Percentiles rank a stretch among this genome's conserved stretches.
These are phyloP conservation scores for Choloepus didactylus DNA, from an alignment of 2,797 vertebrate species.

Conservation along the genomic window DNA sequence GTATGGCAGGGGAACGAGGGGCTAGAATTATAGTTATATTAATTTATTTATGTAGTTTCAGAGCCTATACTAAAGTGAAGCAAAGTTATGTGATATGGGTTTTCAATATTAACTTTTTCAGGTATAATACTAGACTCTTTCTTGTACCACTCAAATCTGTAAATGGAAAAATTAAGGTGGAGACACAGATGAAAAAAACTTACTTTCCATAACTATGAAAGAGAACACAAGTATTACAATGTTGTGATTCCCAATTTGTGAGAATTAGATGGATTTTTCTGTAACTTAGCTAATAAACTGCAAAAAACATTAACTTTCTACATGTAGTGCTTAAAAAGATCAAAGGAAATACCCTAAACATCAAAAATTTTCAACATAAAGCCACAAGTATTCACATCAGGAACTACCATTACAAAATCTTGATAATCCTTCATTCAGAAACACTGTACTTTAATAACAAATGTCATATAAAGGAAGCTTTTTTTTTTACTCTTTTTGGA, in stretches of 20 bases:
- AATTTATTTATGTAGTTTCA: conserved; percentile 5
- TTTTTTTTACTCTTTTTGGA: background rate
- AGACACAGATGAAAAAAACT: background rate
- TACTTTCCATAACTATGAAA: conserved; percentile 28
- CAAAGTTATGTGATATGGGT: background rate
- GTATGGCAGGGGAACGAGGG: background rate
- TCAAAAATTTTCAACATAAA: conserved; percentile 54
- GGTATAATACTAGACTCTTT: background rate
- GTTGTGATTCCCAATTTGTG: background rate
- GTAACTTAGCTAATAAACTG: conserved; percentile 30
- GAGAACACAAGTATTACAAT: conserved; percentile 26
- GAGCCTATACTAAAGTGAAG: conserved; percentile 15
- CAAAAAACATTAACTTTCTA: conserved; percentile 29
- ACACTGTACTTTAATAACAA: background rate
- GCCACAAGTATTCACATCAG: background rate
- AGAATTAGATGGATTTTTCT: conserved; percentile 35
- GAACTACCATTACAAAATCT: conserved; percentile 10
- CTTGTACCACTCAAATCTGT: conserved; percentile 47
- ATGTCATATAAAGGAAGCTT: background rate
- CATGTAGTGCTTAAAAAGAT: conserved; percentile 23
- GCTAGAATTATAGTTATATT: background rate
- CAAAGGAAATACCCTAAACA: background rate
- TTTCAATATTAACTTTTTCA: conserved; percentile 31
- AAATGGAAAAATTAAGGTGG: conserved; percentile 54
- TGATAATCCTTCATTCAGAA: conserved; percentile 45